Percentiles rank a stretch among this genome's conserved stretches.
Evolutionary conservation across 2,797 vertebrate genomes (phyloP).

Genomic region (Pseudomugil gertrudae): DNA sequence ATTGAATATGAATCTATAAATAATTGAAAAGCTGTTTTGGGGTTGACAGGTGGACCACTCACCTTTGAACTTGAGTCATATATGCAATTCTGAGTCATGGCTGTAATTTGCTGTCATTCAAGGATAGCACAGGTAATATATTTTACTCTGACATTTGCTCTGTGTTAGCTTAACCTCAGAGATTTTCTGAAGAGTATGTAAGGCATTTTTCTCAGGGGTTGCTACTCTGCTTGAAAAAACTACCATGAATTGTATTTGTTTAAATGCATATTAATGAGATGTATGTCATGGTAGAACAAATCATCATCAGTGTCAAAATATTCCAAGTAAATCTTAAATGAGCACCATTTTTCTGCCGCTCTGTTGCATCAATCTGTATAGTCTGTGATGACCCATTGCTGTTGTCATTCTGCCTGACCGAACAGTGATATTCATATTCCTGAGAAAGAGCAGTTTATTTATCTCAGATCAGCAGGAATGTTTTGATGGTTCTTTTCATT

Average conservation of each 20-base stretch:
- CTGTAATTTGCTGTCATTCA: neutral
- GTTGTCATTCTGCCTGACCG: slow-evolving; percentile 64
- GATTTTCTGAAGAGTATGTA: neutral
- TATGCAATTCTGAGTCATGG: neutral
- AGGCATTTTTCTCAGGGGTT: neutral
- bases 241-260: neutral
- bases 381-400: slow-evolving; percentile 50
- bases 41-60: neutral
- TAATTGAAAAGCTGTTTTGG: neutral
- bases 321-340: slow-evolving; percentile 27
- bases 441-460: slow-evolving; percentile 47
- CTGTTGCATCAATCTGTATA: slow-evolving; percentile 42
- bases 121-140: neutral
- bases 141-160: neutral
- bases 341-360: slow-evolving; percentile 42
- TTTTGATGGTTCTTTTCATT: slow-evolving; percentile 65
- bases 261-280: slow-evolving; percentile 12
- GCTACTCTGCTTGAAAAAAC: neutral
- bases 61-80: neutral
- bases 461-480: slow-evolving; percentile 53
- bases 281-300: slow-evolving; percentile 28
- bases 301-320: slow-evolving; percentile 11
- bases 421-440: slow-evolving; percentile 39
- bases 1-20: neutral
- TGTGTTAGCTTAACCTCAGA: neutral